phyloP scores from a whole-genome alignment of 2,888 invertebrate species.

The Piscicola geometra region DNA sequence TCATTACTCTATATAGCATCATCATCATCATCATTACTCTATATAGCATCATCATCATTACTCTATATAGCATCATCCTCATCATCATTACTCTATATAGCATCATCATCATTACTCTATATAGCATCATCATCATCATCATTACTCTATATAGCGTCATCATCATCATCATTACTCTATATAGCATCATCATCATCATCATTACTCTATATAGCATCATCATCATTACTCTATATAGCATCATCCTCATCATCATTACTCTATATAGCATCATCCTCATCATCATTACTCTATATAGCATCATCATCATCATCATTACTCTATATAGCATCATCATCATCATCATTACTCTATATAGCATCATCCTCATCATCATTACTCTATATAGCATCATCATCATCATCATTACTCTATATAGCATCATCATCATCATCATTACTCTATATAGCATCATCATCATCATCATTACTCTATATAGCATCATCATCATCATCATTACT shows the following conservation, averaged over 20 bases:
- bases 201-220: not conserved
- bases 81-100: not conserved
- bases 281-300: conserved; percentile 28
- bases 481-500: conserved; percentile 8
- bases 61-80: not conserved
- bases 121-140: not conserved
- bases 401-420: too few species aligned
- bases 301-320: conserved; percentile 18
- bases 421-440: conserved; percentile 8
- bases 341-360: conserved; percentile 1
- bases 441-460: conserved; percentile 4
- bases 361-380: conserved; percentile 3
- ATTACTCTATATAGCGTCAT: not conserved
- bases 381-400: conserved; percentile 22
- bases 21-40: conserved; percentile 10
- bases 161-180: not conserved
- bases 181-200: conserved; percentile 10
- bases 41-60: conserved; percentile 4
- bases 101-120: not conserved
- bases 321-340: conserved; percentile 25
- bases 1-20: not conserved
- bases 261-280: conserved; percentile 22
- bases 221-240: not conserved
- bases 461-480: too few species aligned
- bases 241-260: not conserved